Evolutionary conservation across 1,140 invertebrate genomes (phyloP), one percentile per base, ranked within the genome.

Genomic region (Solenopsis fugax): DNA sequence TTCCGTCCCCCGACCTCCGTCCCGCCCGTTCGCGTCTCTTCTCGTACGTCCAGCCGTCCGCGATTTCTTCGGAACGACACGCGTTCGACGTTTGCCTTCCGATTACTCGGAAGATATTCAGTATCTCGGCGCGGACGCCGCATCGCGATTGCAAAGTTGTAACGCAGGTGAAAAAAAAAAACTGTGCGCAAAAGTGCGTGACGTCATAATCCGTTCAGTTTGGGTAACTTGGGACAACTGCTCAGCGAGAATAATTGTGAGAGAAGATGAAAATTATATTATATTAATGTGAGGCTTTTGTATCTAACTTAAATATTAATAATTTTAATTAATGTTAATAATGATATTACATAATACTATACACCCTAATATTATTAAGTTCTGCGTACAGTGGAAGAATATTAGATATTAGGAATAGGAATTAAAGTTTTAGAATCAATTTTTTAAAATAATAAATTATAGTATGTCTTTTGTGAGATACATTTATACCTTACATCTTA

Each of bases 21-120:
- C 64, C 64, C 73, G 52, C 48, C 50, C 85, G 34, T 65, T 75
- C 64, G 64, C 67, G 45, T 60, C 48, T 60, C 48, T 60, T 56
- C 21, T 4, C 50, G 21, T 62, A 16, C 50, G 29, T 67, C 62
- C 50, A 16, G 21, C 65, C 29, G 50, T 71, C 18, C 54, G 69
- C 75, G 62, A 80, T 81, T 80, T 86, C 76, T 81, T 69, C 41
- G 60, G 6, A 48, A n/a, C n/a, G 82, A 67, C 54, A 84, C 67
- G 72, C 85, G 72, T 34, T 24, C 45, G n/a, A 29, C 41, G 45
- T 12, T 29, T 29, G 34, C 9, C 37, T 13, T 56, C 37, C 71
- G 58, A 65, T 64, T 71, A 88, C 45, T 84, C 41, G 69, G 9
- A 48, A 45, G 37, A 81, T 62, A 50, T 56, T 45, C 29, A 12